Evolutionary conservation across 2,113 vertebrate genomes (phyloP), one percentile per base, ranked within the genome.

Genomic region (Xyrauchen texanus): DNA sequence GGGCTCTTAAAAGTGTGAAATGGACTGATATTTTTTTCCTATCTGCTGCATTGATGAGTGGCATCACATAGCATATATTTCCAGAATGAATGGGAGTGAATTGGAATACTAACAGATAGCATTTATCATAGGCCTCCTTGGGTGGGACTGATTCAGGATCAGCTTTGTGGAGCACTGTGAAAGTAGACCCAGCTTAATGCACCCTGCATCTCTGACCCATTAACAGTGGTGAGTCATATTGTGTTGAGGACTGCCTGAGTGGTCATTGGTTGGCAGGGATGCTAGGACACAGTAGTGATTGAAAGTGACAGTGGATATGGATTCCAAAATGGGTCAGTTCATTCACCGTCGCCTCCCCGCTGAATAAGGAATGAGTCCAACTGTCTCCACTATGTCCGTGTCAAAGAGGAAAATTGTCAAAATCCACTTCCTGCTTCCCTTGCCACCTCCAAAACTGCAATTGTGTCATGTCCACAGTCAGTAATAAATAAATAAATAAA

Each of bases 341-440:
- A 44, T 68, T 80, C n/a, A 61, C 68, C 49, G 68, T 73, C 60
- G 46, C 55, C 71, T 72, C 45, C 63, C 52, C 44, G 64, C 44
- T 84, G 78, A 83, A 77, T 84, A 81, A 80, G 75, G 72, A 68
- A 83, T 75, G 84, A 79, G 78, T 58, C 66, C 47, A 57, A 64
- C 69, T 44, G 71, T 51, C 76, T 83, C 73, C 70, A 72, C 51
- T 58, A 63, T 76, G 77, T 77, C 73, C 2, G 1, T 79, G 62
- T 72, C 67, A 68, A 55, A 45, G 44, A 69, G 66, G 65, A 15
- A 53, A 81, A 53, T 42, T 11, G 13, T 78, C 53, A 81, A 69
- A 83, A 58, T 16, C 42, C 49, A 80, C 46, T 69, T 77, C 68
- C 77, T 76, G 80, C 80, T 82, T 82, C 6, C 44, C 57, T 13